Evolutionary conservation across 2,113 vertebrate species (phyloP).

Genomic region (Elaphurus davidianus): DNA sequence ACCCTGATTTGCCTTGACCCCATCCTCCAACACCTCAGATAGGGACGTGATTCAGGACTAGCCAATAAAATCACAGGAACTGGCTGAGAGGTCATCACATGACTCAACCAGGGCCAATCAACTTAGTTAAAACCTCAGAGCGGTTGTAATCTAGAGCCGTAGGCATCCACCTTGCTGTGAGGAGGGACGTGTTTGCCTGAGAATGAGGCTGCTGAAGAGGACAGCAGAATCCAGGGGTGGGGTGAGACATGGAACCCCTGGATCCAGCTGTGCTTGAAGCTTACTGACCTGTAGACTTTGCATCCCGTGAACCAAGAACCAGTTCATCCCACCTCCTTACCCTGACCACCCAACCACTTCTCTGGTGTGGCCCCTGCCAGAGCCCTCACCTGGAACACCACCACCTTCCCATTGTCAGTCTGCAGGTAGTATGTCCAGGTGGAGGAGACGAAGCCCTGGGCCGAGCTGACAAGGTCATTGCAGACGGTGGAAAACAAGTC

Average conservation of each 20-base stretch:
- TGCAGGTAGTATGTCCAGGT: conserved; percentile 99
- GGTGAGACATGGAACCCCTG: not conserved
- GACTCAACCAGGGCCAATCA: not conserved
- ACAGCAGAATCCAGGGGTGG: not conserved
- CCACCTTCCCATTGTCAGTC: conserved; percentile 94
- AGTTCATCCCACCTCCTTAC: not conserved
- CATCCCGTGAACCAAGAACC: not conserved
- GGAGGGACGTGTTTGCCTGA: not conserved
- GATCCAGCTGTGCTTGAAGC: not conserved
- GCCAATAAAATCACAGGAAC: not conserved
- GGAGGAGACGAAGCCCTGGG: conserved; percentile 97
- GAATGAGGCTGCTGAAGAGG: not conserved
- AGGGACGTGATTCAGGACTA: not conserved
- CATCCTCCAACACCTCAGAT: not conserved
- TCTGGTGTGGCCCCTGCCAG: too few species aligned
- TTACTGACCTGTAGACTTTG: not conserved
- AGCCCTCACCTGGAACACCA: conserved; percentile 93
- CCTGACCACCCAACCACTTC: not conserved
- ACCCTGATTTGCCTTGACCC: not conserved
- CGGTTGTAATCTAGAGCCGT: not conserved
- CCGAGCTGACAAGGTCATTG: conserved; percentile 94
- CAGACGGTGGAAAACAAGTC: conserved; percentile 93
- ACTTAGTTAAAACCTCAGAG: not conserved
- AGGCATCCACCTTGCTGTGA: not conserved
- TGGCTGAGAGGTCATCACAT: not conserved